Evolutionary conservation across 2,888 invertebrate species (phyloP), one percentile per base, ranked within the genome.

Genomic region (Drosophila mimica): DNA sequence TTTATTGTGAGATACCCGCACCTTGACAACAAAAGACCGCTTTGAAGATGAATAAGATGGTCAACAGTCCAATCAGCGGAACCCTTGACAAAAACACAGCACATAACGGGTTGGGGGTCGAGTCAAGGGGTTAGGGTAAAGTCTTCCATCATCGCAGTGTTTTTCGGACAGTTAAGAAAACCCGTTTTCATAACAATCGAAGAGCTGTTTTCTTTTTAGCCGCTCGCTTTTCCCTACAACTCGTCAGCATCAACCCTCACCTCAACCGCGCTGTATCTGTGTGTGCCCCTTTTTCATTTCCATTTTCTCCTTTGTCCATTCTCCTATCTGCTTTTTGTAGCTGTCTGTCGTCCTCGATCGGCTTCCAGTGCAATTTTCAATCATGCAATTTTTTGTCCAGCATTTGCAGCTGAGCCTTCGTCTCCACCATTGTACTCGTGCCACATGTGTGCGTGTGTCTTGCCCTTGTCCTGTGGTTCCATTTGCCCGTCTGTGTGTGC

Each of bases 361-460:
- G 81, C 77, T 80, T 79, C 87, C 81, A 91, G 82, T 91, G 90
- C 89, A 91, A 88, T 87, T 81, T 82, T 77, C 81, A 89, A 90
- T 82, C 81, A 78, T 78, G 77, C 82, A 79, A 81, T 82, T 79
- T 87, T 78, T 76, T 74, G 77, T 76, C 63, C 62, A 60, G 70
- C 76, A 79, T 74, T 76, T 80, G 79, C 76, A 86, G 79, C 87
- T 84, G 88, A 83, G 86, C 62, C 79, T 75, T 48, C 56, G 62
- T 62, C 62, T 60, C 70, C 43, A 64, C 54, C 67, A 71, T 82
- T 81, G 77, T 82, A 38, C 64, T 57, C 38, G n/a, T 34, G 49
- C 36, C 65, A 72, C 61, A 51, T 69, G 69, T 46, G 54, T 56
- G 3, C 31, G 9, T 48, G 59, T 66, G 60, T 13, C 57, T 59